Evolutionary conservation across 1,140 invertebrate species (phyloP).

Genomic region (Ylistrum balloti): DNA sequence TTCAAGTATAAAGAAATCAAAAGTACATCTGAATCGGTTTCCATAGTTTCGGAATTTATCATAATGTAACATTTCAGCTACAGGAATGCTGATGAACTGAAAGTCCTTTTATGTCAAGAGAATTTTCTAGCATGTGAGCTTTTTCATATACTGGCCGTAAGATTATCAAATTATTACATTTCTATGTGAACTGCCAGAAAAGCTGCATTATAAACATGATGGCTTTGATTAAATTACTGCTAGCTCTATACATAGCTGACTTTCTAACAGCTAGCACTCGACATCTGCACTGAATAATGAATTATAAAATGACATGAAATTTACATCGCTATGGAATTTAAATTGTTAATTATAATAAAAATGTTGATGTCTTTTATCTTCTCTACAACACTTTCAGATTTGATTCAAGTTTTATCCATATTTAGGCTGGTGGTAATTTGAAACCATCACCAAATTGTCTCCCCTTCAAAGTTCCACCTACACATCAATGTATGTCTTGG

Average conservation of each 20-base stretch:
- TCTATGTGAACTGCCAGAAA: neutral
- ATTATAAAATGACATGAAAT: neutral
- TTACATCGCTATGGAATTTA: neutral
- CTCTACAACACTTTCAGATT: neutral
- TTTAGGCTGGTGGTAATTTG: constrained; percentile 25
- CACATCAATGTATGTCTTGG: neutral
- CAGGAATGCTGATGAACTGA: neutral
- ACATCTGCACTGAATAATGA: neutral
- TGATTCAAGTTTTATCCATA: constrained; percentile 8
- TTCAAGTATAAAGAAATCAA: too few species aligned
- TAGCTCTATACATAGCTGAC: neutral
- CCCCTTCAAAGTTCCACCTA: neutral
- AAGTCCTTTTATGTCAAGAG: neutral
- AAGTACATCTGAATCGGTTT: too few species aligned
- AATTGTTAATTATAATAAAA: constrained; percentile 3
- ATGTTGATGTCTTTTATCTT: neutral
- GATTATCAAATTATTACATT: neutral
- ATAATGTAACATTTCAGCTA: too few species aligned
- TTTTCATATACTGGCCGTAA: neutral
- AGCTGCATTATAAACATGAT: neutral
- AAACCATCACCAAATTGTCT: constrained; percentile 4
- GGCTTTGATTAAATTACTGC: neutral
- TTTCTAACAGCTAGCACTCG: neutral
- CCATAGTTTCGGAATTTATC: too few species aligned
- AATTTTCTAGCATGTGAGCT: neutral